A percentile compares a stretch with the other conserved stretches of the same genome.
Evolutionary conservation across 2,888 invertebrate species (phyloP).

Genomic region (Leptinotarsa rubiginosa): DNA sequence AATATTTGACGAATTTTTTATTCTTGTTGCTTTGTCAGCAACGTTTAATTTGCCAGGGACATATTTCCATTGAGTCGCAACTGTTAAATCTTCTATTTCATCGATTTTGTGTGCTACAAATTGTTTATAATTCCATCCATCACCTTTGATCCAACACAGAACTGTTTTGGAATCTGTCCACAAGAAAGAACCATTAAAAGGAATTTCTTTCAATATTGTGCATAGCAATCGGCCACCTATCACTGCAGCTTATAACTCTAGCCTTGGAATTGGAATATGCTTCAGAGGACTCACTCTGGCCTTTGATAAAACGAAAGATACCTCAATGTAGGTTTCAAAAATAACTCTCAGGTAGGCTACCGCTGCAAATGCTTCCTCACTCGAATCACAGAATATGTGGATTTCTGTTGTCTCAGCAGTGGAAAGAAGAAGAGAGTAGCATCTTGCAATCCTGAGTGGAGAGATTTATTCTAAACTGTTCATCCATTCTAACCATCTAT

Average conservation of each 20-base stretch:
- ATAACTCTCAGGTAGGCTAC: neutral
- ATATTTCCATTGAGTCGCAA: constrained; percentile 1
- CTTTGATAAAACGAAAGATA: no score
- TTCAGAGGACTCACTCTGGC: no score
- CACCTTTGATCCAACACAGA: constrained; percentile 12
- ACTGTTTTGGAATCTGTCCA: constrained; percentile 21
- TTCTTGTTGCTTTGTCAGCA: constrained; percentile 3
- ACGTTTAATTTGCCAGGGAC: constrained; percentile 4
- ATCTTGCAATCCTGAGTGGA: neutral
- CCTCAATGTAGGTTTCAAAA: neutral
- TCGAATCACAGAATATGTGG: constrained; percentile 13
- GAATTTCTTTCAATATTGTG: constrained; percentile 1
- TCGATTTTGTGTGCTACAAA: constrained; percentile 12
- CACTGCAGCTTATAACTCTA: constrained; percentile 21
- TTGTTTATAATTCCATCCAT: constrained; percentile 22
- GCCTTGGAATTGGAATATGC: neutral
- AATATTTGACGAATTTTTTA: neutral
- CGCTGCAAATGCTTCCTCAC: constrained; percentile 3
- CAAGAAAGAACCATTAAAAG: neutral
- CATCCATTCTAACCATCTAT: neutral
- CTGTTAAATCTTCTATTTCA: constrained; percentile 23
- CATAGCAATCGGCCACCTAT: neutral
- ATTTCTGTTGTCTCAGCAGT: neutral
- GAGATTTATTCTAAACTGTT: neutral
- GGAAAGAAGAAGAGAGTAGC: neutral